Evolutionary conservation across 2,888 invertebrate genomes (phyloP), one percentile per base, ranked within the genome.

Genomic region (Drosophila greeni): DNA sequence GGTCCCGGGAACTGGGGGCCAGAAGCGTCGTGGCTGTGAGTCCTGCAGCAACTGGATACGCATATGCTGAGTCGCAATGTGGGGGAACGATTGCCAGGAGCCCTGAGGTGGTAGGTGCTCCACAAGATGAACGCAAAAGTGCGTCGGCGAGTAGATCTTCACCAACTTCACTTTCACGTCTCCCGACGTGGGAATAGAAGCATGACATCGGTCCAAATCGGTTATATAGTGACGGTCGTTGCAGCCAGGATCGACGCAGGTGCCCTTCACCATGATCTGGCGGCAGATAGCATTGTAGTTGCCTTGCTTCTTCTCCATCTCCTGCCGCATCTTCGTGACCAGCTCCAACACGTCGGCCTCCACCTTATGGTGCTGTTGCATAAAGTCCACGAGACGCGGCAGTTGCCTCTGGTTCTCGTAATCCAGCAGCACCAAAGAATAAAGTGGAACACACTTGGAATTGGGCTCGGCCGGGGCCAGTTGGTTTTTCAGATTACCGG

Each of bases 321-420:
- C 20, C 23, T 52, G n/a, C 6, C 75, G 75, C 23, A 80, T 69
- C 2, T 14, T 11, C 0, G 26, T 56, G 5, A 65, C 58, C n/a
- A 78, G 24, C 11, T 45, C 40, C 16, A 69, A 9, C 2, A 82
- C 9, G 7, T 18, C 11, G 11, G 48, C 37, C 26, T 80, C 73
- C n/a, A 78, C 57, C 0, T 33, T n/a, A 26, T 77, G 70, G 56
- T 80, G 81, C 54, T 49, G 58, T 53, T 51, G 29, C 34, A 78
- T 14, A 11, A 78, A 75, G 39, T 80, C 66, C 11, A 78, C 75
- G 1, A 78, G 57, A 0, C 75, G 81, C 7, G 78, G 77, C 62
- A 78, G 33, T 37, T 74, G 71, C 29, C 51, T 52, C 6, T 43
- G 47, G n/a, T 80, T 82, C 23, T 23, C 40, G 16, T 80, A 58